These are phyloP conservation scores for Peromyscus polionotus DNA, from an alignment of 2,113 vertebrate genomes.

Conservation along the genomic window DNA sequence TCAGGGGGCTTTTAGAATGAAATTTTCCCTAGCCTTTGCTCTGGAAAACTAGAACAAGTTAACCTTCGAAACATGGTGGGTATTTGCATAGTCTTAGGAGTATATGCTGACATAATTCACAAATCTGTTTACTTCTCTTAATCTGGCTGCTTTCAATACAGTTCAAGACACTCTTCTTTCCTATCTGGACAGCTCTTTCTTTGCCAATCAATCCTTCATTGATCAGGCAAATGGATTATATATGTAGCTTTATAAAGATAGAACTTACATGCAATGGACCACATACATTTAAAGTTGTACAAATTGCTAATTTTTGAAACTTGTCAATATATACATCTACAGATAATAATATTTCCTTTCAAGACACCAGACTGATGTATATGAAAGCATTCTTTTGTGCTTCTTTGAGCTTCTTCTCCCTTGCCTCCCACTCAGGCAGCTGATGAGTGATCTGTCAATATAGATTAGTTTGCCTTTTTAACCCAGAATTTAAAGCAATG, in stretches of 20 bases:
- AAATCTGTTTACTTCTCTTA: background rate
- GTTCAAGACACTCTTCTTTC: background rate
- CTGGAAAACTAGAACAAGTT: constrained; percentile 35
- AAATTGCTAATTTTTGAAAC: constrained; percentile 29
- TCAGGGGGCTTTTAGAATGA: constrained; percentile 36
- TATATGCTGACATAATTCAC: constrained; percentile 52
- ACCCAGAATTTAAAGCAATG: background rate
- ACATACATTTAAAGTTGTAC: background rate
- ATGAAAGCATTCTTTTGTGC: background rate
- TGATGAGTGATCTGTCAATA: constrained; percentile 5
- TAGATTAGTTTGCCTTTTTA: constrained; percentile 19
- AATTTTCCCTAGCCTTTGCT: background rate
- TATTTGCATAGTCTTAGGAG: background rate
- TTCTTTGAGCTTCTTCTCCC: background rate
- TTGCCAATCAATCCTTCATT: background rate
- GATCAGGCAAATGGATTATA: background rate
- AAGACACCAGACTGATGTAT: background rate
- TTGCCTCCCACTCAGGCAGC: background rate
- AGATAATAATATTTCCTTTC: background rate
- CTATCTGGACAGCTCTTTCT: background rate
- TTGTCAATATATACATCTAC: background rate
- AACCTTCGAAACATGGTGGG: constrained; percentile 18
- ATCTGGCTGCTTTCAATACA: background rate
- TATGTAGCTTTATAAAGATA: background rate
- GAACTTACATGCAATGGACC: background rate